A percentile compares a stretch with the other conserved stretches of the same genome.
phyloP scores from a whole-genome alignment of 2,113 vertebrate species.

The Stictonetta naevosa region DNA sequence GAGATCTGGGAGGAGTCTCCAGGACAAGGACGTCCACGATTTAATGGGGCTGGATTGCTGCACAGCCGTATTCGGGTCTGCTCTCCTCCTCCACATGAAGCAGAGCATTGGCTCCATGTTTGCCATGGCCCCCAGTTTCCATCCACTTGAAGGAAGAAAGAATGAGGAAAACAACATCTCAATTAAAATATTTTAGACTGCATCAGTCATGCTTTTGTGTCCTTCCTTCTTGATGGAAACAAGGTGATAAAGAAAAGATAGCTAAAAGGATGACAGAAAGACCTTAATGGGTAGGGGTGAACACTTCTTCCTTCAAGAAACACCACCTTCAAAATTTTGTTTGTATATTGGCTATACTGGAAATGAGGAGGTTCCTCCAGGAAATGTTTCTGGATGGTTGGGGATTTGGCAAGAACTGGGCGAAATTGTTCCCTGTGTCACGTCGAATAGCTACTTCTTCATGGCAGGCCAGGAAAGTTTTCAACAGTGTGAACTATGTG shows the following conservation, averaged over 20 bases:
- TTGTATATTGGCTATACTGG: neutral
- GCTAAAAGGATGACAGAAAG: neutral
- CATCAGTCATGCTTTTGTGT: neutral
- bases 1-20: conserved; percentile 91
- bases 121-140: conserved; percentile 94
- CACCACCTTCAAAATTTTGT: neutral
- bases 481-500: no score
- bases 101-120: conserved; percentile 88
- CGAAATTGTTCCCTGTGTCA: neutral
- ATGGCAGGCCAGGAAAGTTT: neutral
- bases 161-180: neutral
- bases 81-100: conserved; percentile 90
- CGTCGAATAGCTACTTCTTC: neutral
- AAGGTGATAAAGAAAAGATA: neutral
- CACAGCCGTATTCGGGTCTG: conserved; percentile 85
- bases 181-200: neutral
- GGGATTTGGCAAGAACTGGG: neutral
- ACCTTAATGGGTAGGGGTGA: neutral
- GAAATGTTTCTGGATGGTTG: neutral
- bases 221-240: neutral
- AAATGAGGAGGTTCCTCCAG: neutral
- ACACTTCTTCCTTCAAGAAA: neutral
- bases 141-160: conserved; percentile 83
- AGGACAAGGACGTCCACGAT: conserved; percentile 84
- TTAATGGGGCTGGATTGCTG: conserved; percentile 78